A percentile compares a stretch with the other conserved stretches of the same genome.
Evolutionary conservation across 2,888 invertebrate genomes (phyloP).

Genomic region (Andrena fulva): DNA sequence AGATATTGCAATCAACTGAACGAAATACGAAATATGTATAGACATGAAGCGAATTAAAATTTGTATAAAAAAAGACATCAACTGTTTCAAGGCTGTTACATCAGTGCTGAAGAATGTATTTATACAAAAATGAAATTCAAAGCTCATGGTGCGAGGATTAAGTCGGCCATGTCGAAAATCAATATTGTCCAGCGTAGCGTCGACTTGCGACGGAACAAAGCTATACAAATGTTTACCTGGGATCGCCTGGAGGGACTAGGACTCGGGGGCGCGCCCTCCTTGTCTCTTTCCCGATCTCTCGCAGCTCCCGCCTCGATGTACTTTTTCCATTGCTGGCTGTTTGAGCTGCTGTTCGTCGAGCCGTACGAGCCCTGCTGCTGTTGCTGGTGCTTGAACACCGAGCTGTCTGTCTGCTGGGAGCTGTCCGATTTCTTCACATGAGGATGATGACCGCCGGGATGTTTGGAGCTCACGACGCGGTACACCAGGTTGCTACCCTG

Average conservation of each 20-base stretch:
- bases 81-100: too few relatives aligned
- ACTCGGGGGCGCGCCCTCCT: slow-evolving; percentile 82
- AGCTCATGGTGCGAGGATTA: neutral
- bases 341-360: slow-evolving; percentile 79
- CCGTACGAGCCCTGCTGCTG: slow-evolving; percentile 71
- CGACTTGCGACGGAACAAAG: slow-evolving; percentile 9
- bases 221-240: slow-evolving; percentile 73
- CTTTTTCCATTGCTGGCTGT: slow-evolving; percentile 85
- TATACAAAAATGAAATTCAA: neutral
- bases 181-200: slow-evolving; percentile 11
- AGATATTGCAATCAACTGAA: too few relatives aligned
- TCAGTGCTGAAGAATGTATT: neutral
- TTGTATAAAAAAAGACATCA: neutral
- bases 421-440: slow-evolving; percentile 85
- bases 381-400: slow-evolving; percentile 84
- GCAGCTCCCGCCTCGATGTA: slow-evolving; percentile 84
- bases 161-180: slow-evolving; percentile 23
- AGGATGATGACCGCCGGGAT: slow-evolving; percentile 79
- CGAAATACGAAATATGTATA: too few relatives aligned
- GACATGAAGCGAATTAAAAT: neutral
- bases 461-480: slow-evolving; percentile 81
- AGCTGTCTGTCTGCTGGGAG: slow-evolving; percentile 86
- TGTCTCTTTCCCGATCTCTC: slow-evolving; percentile 82
- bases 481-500: slow-evolving; percentile 82
- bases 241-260: slow-evolving; percentile 83